phyloP scores from a whole-genome alignment of 2,113 vertebrate species.

The Nothobranchius kuhntae region DNA sequence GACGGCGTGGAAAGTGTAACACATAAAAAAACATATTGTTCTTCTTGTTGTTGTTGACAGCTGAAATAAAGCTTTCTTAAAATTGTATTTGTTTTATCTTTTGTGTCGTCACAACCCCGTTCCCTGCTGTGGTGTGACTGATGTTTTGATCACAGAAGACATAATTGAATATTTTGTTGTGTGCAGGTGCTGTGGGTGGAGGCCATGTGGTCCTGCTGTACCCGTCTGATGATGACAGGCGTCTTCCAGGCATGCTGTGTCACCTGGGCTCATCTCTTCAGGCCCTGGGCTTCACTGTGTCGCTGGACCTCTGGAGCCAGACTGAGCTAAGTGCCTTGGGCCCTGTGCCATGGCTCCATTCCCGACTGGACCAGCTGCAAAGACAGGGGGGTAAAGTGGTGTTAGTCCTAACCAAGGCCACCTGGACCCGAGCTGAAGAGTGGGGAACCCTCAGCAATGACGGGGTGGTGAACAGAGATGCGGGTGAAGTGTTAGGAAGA shows the following conservation, averaged over 20 bases:
- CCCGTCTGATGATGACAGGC: constrained; percentile 58
- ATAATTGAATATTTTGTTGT: neutral
- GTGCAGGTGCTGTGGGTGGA: constrained; percentile 69
- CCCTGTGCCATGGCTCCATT: constrained; percentile 88
- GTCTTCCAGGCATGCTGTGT: constrained; percentile 74
- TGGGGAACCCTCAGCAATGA: constrained; percentile 72
- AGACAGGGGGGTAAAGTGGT: constrained; percentile 81
- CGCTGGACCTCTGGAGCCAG: constrained; percentile 85
- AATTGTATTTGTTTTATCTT: neutral
- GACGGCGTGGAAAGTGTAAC: no score
- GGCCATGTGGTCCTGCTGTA: constrained; percentile 83
- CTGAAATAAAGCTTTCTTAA: no score
- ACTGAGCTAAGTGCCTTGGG: constrained; percentile 76
- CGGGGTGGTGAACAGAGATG: neutral
- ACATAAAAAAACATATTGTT: no score
- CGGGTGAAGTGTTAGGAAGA: constrained; percentile 8
- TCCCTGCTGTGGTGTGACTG: neutral
- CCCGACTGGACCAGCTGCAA: constrained; percentile 77
- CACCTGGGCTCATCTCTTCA: constrained; percentile 81
- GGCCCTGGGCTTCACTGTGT: constrained; percentile 78
- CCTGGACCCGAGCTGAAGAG: constrained; percentile 72
- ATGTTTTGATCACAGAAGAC: neutral
- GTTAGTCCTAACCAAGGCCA: constrained; percentile 83
- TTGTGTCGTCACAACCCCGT: neutral
- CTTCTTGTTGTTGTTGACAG: no score